Conservation (phyloP, 2,797 vertebrate species). For the Cyclura pinguis region DNA sequence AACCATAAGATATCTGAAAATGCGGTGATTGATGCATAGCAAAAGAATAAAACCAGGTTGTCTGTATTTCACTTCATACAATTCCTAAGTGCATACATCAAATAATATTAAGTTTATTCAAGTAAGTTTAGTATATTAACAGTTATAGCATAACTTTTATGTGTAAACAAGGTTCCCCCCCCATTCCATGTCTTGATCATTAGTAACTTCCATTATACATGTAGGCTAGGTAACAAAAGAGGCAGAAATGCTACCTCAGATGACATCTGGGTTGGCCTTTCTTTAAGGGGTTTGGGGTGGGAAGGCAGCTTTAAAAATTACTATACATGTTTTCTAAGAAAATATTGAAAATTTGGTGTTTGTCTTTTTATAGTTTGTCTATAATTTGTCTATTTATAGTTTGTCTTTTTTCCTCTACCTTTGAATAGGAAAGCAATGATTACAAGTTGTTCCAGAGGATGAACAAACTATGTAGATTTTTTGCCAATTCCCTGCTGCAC, state of each 20-base stretch:
- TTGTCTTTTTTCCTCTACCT: slow-evolving; percentile 35
- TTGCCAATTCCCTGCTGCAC: slow-evolving; percentile 94
- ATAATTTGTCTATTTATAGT: no score
- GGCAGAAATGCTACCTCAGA: background rate
- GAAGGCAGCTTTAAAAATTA: background rate
- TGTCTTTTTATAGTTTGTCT: no score
- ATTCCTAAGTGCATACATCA: background rate
- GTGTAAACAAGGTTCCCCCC: background rate
- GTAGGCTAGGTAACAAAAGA: background rate
- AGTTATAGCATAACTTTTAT: background rate
- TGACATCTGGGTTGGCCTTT: background rate
- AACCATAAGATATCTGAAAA: slow-evolving; percentile 3
- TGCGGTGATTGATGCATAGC: background rate
- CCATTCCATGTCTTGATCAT: background rate
- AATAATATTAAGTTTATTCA: background rate
- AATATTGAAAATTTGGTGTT: background rate
- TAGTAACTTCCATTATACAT: background rate
- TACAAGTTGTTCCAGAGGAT: slow-evolving; percentile 92
- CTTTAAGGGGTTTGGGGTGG: background rate
- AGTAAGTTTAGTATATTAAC: background rate
- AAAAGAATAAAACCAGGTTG: background rate
- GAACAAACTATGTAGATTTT: slow-evolving; percentile 93
- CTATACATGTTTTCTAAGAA: background rate
- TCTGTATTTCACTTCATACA: background rate
- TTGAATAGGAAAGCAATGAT: slow-evolving; percentile 83